Evolutionary conservation across 2,113 vertebrate species (phyloP).

Genomic region (Herpetotheres cachinnans): DNA sequence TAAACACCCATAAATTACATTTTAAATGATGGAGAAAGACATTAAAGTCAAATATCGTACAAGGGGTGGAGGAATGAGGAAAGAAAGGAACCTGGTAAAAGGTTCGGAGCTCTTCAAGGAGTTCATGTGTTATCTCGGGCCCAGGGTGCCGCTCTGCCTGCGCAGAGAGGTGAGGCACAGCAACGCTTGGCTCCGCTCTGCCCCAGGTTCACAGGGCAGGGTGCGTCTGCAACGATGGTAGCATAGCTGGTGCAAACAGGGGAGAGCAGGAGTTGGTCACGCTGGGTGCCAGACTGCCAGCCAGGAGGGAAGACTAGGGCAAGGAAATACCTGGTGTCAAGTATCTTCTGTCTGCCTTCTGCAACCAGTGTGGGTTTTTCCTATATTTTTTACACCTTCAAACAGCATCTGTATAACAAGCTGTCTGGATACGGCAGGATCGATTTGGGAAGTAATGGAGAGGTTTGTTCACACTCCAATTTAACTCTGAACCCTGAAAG

Average conservation of each 20-base stretch:
- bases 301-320: too few species aligned
- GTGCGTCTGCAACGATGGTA: not conserved
- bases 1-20: not conserved
- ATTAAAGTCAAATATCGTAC: not conserved
- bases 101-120: not conserved
- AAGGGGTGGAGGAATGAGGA: not conserved
- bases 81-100: not conserved
- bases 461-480: rapidly evolving
- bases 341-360: not conserved
- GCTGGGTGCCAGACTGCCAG: not conserved
- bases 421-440: too few species aligned
- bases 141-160: not conserved
- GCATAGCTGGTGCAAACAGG: not conserved
- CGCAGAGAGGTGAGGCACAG: not conserved
- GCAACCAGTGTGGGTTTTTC: rapidly evolving
- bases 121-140: rapidly evolving
- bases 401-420: not conserved
- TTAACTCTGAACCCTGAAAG: not conserved
- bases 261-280: rapidly evolving
- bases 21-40: not conserved
- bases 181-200: rapidly evolving
- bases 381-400: not conserved
- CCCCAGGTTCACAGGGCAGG: not conserved
- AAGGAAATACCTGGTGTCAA: not conserved
- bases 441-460: not conserved